Evolutionary conservation across 37 sponge, comb jelly and placozoan species (phyloP).

Genomic region (Halisarca cf. caerulea): DNA sequence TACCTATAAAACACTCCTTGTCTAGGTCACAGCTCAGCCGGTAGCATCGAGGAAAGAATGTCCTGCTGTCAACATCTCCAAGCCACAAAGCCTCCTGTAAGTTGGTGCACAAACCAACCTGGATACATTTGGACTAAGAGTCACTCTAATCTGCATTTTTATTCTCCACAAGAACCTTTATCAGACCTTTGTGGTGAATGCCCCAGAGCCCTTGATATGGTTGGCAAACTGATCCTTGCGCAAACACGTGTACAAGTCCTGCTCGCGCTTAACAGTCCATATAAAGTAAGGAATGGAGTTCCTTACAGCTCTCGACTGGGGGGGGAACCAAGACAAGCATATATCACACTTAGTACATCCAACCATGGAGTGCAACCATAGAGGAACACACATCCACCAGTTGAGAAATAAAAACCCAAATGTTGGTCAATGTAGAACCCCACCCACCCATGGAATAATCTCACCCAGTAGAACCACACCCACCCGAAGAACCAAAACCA

Average conservation of each 20-base stretch:
- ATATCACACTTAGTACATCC: too few species aligned
- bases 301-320: slow-evolving; percentile 79
- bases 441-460: too few species aligned
- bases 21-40: slow-evolving; percentile 80
- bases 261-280: slow-evolving; percentile 80
- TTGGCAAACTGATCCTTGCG: slow-evolving; percentile 73
- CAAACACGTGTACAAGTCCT: slow-evolving; percentile 27
- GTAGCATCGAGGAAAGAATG: slow-evolving; percentile 96
- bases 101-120: slow-evolving; percentile 86
- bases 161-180: neutral
- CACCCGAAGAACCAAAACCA: too few species aligned
- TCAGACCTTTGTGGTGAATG: slow-evolving; percentile 90
- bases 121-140: neutral
- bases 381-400: too few species aligned
- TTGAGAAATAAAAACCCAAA: too few species aligned
- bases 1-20: slow-evolving; percentile 53
- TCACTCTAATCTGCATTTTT: neutral
- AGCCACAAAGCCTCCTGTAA: slow-evolving; percentile 78
- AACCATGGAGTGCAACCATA: too few species aligned
- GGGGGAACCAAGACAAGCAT: too few species aligned
- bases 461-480: too few species aligned
- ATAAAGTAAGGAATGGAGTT: slow-evolving; percentile 82
- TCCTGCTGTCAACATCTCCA: slow-evolving; percentile 66
- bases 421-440: too few species aligned
- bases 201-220: slow-evolving; percentile 76